phyloP scores from a whole-genome alignment of 35 echinoderm and acorn worm species.

The Apostichopus californicus region DNA sequence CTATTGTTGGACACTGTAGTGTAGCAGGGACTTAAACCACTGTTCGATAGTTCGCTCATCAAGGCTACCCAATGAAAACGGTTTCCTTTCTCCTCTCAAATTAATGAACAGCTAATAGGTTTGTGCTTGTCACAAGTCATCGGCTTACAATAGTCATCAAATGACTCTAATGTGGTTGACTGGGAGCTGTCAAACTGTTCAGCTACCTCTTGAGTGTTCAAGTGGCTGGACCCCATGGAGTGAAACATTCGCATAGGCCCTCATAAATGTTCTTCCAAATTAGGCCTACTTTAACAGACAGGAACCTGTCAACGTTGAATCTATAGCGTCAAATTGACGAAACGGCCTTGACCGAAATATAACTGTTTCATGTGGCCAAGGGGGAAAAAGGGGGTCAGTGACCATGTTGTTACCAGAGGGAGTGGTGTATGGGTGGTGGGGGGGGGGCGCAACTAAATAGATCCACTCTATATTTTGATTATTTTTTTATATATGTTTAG shows the following conservation, averaged over 20 bases:
- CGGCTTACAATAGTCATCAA: constrained; percentile 11
- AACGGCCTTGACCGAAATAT: no score
- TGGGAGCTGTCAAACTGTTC: not conserved
- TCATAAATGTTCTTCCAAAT: not conserved
- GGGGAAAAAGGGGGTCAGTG: no score
- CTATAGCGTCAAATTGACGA: no score
- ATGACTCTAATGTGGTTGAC: not conserved
- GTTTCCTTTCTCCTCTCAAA: not conserved
- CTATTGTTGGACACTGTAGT: constrained; percentile 1
- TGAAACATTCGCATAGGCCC: not conserved
- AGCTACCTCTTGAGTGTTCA: constrained; percentile 21
- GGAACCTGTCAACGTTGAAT: not conserved
- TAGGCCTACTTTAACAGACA: not conserved
- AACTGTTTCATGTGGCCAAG: no score
- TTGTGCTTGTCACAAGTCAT: constrained; percentile 37
- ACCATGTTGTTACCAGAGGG: no score
- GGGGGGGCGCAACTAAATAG: no score
- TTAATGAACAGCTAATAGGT: constrained; percentile 44
- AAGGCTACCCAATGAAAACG: constrained; percentile 6
- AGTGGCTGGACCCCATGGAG: constrained; percentile 31
- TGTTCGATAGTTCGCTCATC: not conserved
- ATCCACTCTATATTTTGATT: no score
- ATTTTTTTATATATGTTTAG: no score
- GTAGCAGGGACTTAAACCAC: not conserved
- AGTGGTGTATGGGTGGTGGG: no score